These are phyloP conservation scores for Coccyzus lansbergi DNA, from an alignment of 2,797 vertebrate genomes.

Conservation along the genomic window DNA sequence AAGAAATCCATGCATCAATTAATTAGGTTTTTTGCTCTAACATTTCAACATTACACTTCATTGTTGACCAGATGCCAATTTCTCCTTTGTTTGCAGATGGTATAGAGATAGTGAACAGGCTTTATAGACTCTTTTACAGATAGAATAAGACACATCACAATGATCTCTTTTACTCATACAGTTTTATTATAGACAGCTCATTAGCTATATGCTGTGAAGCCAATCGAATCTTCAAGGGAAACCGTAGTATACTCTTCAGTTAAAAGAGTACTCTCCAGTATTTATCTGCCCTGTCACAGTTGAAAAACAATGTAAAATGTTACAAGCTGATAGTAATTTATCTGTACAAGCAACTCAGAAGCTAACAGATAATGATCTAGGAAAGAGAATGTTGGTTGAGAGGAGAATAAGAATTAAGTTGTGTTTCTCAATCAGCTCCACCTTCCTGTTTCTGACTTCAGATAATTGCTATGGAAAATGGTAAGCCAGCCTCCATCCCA, in stretches of 20 bases:
- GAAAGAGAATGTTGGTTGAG: background rate
- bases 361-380: background rate
- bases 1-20: background rate
- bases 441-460: background rate
- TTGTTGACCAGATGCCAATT: background rate
- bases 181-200: constrained; percentile 15
- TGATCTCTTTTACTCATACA: background rate
- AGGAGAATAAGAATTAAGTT: background rate
- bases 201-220: constrained; percentile 30
- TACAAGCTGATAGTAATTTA: background rate
- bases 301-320: background rate
- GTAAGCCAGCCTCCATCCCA: background rate
- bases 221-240: constrained; percentile 33
- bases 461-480: background rate
- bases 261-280: background rate
- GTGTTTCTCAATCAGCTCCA: background rate
- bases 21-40: background rate
- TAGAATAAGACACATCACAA: background rate
- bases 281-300: background rate
- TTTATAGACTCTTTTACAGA: constrained; percentile 20
- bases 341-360: background rate
- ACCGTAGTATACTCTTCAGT: background rate
- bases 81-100: background rate
- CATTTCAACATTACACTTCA: background rate
- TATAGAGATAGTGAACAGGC: constrained; percentile 11